Evolutionary conservation across 2,888 invertebrate species (phyloP), one percentile per base, ranked within the genome.

Genomic region (Uropetala carovei): DNA sequence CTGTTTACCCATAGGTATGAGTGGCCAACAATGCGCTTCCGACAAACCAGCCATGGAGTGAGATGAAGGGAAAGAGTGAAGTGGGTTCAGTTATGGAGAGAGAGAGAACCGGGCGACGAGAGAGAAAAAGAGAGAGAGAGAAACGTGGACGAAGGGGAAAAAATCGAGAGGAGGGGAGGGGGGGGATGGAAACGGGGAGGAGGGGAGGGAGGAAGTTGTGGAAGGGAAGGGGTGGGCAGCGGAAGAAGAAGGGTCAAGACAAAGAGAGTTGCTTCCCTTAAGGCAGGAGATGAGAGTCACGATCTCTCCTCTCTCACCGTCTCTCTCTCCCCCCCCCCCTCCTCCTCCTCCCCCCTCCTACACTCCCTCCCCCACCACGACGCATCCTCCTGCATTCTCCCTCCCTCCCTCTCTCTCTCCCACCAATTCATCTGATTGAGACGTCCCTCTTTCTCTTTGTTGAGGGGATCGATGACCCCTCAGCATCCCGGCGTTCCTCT

Each of bases 231-330:
- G 18, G 83, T 18, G 7, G 43, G 83, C 43, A 75, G 27, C 75
- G 75, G 75, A 68, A 64, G 89, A 8, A 56, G 56, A 57, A 27
- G 89, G 89, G 68, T 89, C 89, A 89, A 89, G 89, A 89, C 89
- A 89, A 89, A 89, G 89, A 60, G 27, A 27, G 56, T 89, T 89
- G 18, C 89, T 86, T 86, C 27, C 89, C 64, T 43, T 89, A 30
- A 43, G 64, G 43, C 68, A 11, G 30, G 10, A 13, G 57, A 57
- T 18, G 56, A 64, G 43, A 43, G 43, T 14, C 64, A 13, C 86
- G 14, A 30, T 14, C 86, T 58, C 27, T 22, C 13, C 27, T 57
- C n/a, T 83, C 57, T 57, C 57, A n/a, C 22, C 22, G 27, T 13
- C 9, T 27, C 2, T 30, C 30, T 18, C 56, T 57, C 84, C 57